Evolutionary conservation across 1,140 invertebrate species (phyloP).

Genomic region (Camponotus vicinus): DNA sequence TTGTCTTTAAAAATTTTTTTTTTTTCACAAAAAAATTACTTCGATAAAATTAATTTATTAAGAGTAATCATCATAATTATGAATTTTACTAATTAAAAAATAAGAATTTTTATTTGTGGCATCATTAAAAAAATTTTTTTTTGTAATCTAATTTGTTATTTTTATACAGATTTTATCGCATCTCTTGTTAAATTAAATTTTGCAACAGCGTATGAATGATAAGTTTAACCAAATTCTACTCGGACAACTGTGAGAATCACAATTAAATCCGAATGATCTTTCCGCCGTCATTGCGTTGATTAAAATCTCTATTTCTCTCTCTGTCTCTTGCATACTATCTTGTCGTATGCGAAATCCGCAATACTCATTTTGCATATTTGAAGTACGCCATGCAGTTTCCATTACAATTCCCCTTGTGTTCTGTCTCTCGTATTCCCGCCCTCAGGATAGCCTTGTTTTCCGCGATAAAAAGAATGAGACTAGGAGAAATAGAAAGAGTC

Average conservation of each 20-base stretch:
- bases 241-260: slow-evolving; percentile 11
- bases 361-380: slow-evolving; percentile 33
- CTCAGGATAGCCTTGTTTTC: neutral
- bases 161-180: neutral
- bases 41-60: neutral
- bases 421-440: neutral
- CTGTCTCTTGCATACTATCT: neutral
- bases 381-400: neutral
- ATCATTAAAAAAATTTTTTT: neutral
- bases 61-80: neutral
- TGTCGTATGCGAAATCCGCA: slow-evolving; percentile 3
- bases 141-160: neutral
- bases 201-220: slow-evolving; percentile 22
- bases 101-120: slow-evolving; percentile 3
- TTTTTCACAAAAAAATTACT: neutral
- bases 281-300: slow-evolving; percentile 25
- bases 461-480: slow-evolving; percentile 9
- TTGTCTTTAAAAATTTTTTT: neutral
- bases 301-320: neutral
- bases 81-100: neutral
- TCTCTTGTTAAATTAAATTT: slow-evolving; percentile 19
- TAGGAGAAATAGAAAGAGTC: slow-evolving; percentile 19
- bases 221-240: slow-evolving; percentile 35
- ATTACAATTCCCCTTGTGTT: slow-evolving; percentile 20
- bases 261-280: slow-evolving; percentile 41